A percentile compares a stretch with the other conserved stretches of the same genome.
Evolutionary conservation across 2,113 vertebrate species (phyloP).

Genomic region (Chaetops frenatus): DNA sequence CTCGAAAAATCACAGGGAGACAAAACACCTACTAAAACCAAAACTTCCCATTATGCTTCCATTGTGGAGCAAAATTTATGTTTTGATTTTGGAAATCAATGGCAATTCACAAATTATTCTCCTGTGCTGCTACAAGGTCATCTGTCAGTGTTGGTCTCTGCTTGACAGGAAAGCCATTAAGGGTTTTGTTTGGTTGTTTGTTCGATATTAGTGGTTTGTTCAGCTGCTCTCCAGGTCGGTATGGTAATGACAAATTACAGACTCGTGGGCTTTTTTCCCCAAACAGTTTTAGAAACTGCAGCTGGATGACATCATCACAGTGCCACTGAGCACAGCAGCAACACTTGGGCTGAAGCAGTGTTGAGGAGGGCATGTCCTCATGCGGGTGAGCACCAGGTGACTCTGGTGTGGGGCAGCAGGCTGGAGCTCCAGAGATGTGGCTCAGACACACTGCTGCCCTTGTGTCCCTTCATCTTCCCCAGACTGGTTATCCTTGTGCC

Average conservation of each 20-base stretch:
- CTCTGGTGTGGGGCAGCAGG: background rate
- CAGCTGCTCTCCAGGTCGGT: background rate
- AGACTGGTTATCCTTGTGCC: accelerated
- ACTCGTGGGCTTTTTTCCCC: background rate
- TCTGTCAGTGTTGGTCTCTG: background rate
- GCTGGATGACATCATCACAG: background rate
- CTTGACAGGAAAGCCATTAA: background rate
- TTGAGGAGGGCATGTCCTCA: accelerated
- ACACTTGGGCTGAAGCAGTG: background rate
- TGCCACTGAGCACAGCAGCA: background rate
- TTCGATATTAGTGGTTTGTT: background rate
- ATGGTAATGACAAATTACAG: background rate
- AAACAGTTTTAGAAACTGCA: background rate
- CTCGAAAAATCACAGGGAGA: background rate
- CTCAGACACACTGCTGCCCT: background rate
- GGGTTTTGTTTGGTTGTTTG: background rate
- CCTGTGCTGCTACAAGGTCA: background rate
- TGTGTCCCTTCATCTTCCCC: no score
- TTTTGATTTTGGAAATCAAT: constrained; percentile 25
- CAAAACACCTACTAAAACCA: background rate
- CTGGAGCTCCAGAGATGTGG: background rate
- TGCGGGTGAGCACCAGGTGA: background rate
- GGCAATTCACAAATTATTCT: background rate
- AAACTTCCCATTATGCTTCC: background rate
- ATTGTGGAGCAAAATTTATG: background rate